phyloP scores from a whole-genome alignment of 64 coral and sea anemone genomes.

The Pocillopora verrucosa region DNA sequence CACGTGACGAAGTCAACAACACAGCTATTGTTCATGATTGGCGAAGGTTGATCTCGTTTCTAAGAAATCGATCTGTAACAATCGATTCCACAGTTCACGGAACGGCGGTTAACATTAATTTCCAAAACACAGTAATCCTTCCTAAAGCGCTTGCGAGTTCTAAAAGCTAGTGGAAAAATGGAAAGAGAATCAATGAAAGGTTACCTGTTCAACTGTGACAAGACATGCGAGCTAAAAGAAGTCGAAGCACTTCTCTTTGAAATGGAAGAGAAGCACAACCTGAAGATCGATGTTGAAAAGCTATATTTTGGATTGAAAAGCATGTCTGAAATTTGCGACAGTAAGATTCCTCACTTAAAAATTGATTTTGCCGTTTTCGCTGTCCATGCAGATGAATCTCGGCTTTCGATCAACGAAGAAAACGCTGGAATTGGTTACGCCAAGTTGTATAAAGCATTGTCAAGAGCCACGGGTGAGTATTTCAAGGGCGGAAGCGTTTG shows the following conservation, averaged over 20 bases:
- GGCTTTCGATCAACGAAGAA: constrained; percentile 57
- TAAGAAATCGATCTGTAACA: no score
- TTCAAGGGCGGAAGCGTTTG: no score
- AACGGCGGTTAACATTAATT: no score
- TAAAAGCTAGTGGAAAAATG: no score
- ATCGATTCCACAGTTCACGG: no score
- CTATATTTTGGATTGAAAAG: constrained; percentile 46
- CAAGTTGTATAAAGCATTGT: constrained; percentile 58
- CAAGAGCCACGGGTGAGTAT: constrained; percentile 37
- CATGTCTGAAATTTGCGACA: constrained; percentile 32
- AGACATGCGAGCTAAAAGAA: constrained; percentile 42
- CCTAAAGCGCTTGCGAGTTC: no score
- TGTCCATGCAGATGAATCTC: constrained; percentile 69
- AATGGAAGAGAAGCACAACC: neutral
- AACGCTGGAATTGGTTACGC: constrained; percentile 65
- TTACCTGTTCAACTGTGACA: constrained; percentile 67
- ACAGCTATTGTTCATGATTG: no score
- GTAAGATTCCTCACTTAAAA: neutral
- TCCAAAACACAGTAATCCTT: no score
- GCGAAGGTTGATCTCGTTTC: no score
- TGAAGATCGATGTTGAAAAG: neutral
- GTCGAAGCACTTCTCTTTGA: constrained; percentile 22
- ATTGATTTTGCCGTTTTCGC: constrained; percentile 64
- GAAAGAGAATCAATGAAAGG: no score
- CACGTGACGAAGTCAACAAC: no score